Conservation (phyloP, 2,888 invertebrate genomes). For the Agriopis leucophaearia region DNA sequence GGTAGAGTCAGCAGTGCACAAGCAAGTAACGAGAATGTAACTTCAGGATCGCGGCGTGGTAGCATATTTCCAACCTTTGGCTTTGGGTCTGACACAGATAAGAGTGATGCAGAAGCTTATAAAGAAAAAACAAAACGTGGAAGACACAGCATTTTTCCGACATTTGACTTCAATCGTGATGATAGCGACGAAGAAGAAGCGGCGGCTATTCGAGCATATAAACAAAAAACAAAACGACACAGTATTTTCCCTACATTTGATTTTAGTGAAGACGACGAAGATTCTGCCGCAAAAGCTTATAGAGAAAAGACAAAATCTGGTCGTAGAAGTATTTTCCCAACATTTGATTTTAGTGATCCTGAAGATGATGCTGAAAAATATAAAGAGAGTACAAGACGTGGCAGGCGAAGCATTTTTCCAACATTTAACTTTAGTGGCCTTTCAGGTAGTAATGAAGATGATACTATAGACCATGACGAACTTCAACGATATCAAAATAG, state of each 20-base stretch:
- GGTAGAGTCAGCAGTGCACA: conserved; percentile 66
- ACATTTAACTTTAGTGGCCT: conserved; percentile 73
- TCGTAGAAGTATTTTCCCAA: conserved; percentile 76
- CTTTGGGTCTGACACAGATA: conserved; percentile 60
- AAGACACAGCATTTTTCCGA: conserved; percentile 74
- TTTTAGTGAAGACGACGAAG: conserved; percentile 79
- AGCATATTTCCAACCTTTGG: conserved; percentile 74
- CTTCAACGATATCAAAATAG: conserved; percentile 75
- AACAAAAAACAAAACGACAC: conserved; percentile 69
- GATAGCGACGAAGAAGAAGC: conserved; percentile 62
- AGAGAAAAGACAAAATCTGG: conserved; percentile 74
- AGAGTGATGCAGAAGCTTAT: conserved; percentile 66
- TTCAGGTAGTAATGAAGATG: conserved; percentile 71
- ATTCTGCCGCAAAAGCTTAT: conserved; percentile 67
- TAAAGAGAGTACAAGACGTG: conserved; percentile 73
- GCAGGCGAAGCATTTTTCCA: conserved; percentile 78
- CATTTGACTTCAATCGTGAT: conserved; percentile 72
- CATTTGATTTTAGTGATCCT: conserved; percentile 76
- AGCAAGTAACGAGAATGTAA: conserved; percentile 61
- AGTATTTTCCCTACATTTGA: conserved; percentile 78
- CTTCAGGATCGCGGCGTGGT: conserved; percentile 64
- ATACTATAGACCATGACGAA: conserved; percentile 76
- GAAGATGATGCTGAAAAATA: conserved; percentile 72
- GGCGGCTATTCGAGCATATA: conserved; percentile 43
- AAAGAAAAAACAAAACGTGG: conserved; percentile 76